Evolutionary conservation across 2,888 invertebrate genomes (phyloP).

Genomic region (Macrostomum cliftonense): DNA sequence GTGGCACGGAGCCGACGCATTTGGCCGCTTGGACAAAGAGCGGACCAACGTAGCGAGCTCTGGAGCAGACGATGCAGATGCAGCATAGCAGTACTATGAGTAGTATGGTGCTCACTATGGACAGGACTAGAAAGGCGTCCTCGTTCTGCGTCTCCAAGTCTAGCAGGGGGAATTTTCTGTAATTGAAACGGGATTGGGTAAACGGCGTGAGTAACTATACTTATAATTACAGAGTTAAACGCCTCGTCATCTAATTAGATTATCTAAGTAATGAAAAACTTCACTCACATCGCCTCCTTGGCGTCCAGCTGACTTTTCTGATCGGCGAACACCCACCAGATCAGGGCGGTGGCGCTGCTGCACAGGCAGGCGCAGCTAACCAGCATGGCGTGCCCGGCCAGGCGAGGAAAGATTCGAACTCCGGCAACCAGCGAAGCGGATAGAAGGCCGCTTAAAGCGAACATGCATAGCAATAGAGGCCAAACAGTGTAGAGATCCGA

Average conservation of each 20-base stretch:
- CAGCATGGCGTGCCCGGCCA: too few species aligned
- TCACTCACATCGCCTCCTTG: slow-evolving; percentile 19
- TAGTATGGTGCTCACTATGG: slow-evolving; percentile 65
- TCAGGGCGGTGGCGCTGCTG: slow-evolving; percentile 47
- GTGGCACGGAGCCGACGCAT: slow-evolving; percentile 64
- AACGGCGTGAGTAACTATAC: too few species aligned
- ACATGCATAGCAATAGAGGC: too few species aligned
- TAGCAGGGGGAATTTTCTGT: slow-evolving; percentile 37
- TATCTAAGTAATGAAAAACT: too few species aligned
- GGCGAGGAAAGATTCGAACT: too few species aligned
- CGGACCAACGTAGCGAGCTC: slow-evolving; percentile 20
- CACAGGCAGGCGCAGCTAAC: too few species aligned
- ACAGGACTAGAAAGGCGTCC: slow-evolving; percentile 60
- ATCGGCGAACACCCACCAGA: slow-evolving; percentile 74
- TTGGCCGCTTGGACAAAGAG: slow-evolving; percentile 73
- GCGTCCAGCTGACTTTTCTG: slow-evolving; percentile 49
- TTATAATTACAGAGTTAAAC: too few species aligned
- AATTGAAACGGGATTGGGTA: too few species aligned
- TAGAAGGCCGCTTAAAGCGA: too few species aligned
- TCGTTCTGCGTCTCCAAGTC: slow-evolving; percentile 67
- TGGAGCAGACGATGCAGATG: background rate
- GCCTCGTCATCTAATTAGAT: too few species aligned
- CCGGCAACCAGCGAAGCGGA: too few species aligned
- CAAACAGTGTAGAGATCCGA: too few species aligned
- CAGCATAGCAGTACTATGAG: slow-evolving; percentile 46